Evolutionary conservation across 1,140 invertebrate species (phyloP).

Genomic region (Sycophila sp.): DNA sequence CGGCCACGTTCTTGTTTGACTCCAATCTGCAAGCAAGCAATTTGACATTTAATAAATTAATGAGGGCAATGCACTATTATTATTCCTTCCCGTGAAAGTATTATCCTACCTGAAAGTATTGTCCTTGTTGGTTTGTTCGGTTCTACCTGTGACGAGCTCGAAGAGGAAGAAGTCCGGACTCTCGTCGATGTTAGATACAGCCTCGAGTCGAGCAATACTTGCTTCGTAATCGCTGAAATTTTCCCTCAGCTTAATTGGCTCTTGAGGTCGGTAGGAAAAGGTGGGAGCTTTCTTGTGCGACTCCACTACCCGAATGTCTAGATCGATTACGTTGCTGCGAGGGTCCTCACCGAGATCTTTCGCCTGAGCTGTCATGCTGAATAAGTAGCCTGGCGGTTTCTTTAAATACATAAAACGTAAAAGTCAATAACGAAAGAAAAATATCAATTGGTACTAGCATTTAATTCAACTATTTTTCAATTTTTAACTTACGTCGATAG

Average conservation of each 20-base stretch:
- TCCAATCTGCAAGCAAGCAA: slow-evolving; percentile 64
- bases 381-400: slow-evolving; percentile 75
- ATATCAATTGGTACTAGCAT: no score
- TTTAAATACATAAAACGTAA: slow-evolving; percentile 50
- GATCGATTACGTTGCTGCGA: slow-evolving; percentile 74
- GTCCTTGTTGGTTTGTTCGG: slow-evolving; percentile 84
- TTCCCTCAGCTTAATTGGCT: slow-evolving; percentile 76
- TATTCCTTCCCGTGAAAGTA: background rate
- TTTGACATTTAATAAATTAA: background rate
- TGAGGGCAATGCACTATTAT: slow-evolving; percentile 36
- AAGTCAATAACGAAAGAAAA: background rate
- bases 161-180: slow-evolving; percentile 75
- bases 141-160: slow-evolving; percentile 81
- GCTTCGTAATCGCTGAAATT: slow-evolving; percentile 76
- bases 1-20: slow-evolving; percentile 74
- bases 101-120: slow-evolving; percentile 74
- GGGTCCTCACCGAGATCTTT: slow-evolving; percentile 77
- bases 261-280: slow-evolving; percentile 69
- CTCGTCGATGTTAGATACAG: slow-evolving; percentile 80
- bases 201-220: slow-evolving; percentile 75
- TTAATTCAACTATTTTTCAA: no score
- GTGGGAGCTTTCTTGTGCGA: slow-evolving; percentile 87
- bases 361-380: slow-evolving; percentile 79
- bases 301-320: slow-evolving; percentile 86
- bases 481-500: slow-evolving; percentile 75